phyloP scores from a whole-genome alignment of 2,113 vertebrate species.

The Kobus ellipsiprymnus region DNA sequence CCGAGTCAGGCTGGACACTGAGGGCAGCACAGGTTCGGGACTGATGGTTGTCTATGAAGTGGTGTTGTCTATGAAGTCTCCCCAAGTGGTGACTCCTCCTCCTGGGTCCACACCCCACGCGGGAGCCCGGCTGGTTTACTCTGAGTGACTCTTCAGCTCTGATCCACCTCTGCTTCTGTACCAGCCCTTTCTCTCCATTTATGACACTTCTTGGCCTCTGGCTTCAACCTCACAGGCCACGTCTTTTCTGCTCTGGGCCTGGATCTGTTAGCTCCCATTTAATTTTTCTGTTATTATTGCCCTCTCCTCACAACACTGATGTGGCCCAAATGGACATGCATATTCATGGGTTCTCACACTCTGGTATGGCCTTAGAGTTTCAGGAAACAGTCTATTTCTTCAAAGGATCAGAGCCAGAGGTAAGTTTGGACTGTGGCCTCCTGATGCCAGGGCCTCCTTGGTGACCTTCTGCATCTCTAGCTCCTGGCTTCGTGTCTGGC shows the following conservation, averaged over 20 bases:
- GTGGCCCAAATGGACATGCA: neutral
- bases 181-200: neutral
- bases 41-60: neutral
- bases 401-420: neutral
- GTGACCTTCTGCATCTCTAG: neutral
- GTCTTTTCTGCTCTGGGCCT: neutral
- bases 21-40: neutral
- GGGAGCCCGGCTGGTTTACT: neutral
- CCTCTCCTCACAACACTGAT: neutral
- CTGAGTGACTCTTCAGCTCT: neutral
- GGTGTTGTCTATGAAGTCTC: neutral
- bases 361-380: neutral
- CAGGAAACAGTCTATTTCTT: neutral
- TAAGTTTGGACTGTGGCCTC: neutral
- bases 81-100: neutral
- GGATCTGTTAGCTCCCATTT: neutral
- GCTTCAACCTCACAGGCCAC: neutral
- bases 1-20: neutral
- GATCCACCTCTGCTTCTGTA: neutral
- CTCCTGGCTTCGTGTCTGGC: neutral
- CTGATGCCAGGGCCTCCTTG: neutral
- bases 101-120: accelerated
- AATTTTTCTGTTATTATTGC: neutral
- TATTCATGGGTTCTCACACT: neutral
- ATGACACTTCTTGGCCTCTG: neutral